Percentiles rank a stretch among this genome's conserved stretches.
Evolutionary conservation across 2,797 vertebrate genomes (phyloP).

Genomic region (Hydrophis major): DNA sequence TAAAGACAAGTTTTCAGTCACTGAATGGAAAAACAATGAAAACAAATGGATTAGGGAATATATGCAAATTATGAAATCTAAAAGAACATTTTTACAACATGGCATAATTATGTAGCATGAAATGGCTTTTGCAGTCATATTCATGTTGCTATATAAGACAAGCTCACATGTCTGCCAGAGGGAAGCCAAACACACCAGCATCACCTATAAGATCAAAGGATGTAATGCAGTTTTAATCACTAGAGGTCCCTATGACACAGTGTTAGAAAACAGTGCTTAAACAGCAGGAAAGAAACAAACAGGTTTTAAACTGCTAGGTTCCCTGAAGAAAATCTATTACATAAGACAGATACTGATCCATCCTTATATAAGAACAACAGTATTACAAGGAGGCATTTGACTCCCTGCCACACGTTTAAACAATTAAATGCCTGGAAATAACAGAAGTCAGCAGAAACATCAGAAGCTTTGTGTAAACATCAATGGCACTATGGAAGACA

Average conservation of each 20-base stretch:
- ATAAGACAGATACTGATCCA: not conserved
- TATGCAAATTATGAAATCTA: not conserved
- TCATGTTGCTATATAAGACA: not conserved
- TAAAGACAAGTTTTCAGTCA: not conserved
- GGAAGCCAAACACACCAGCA: not conserved
- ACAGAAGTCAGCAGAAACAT: not conserved
- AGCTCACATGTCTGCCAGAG: not conserved
- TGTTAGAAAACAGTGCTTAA: constrained; percentile 5
- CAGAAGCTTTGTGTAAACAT: not conserved
- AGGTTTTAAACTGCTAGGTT: not conserved
- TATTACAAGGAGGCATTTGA: not conserved
- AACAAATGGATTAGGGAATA: not conserved
- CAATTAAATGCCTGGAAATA: not conserved
- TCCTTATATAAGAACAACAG: not conserved
- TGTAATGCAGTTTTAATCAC: constrained; percentile 42
- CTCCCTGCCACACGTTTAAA: not conserved
- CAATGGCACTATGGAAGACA: not conserved
- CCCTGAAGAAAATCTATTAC: not conserved
- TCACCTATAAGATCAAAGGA: constrained; percentile 20
- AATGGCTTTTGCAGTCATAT: not conserved
- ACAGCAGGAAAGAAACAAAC: constrained; percentile 2
- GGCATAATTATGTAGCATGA: not conserved
- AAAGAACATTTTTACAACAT: not conserved
- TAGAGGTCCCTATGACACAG: constrained; percentile 40
- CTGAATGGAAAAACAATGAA: not conserved